Conservation (phyloP, 2,113 vertebrate genomes). For the Urocynchramus pylzowi region DNA sequence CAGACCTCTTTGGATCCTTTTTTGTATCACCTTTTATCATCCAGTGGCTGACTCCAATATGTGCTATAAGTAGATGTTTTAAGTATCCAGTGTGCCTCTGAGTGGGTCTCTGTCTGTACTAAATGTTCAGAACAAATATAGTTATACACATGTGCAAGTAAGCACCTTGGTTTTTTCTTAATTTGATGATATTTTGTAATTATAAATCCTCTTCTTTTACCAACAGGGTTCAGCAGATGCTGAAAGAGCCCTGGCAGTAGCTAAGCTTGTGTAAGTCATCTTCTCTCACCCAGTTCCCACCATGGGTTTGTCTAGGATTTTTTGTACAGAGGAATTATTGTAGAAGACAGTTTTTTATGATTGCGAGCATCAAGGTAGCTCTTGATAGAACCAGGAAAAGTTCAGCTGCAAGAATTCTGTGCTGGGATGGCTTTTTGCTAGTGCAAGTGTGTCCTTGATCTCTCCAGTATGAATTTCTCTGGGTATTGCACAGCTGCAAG, state of each 20-base stretch:
- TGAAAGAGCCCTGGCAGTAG: constrained; percentile 87
- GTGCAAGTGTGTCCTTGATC: background rate
- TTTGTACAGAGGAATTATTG: background rate
- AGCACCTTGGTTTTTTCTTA: background rate
- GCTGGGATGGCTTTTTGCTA: background rate
- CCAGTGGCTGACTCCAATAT: background rate
- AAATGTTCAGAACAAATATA: background rate
- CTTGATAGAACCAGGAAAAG: background rate
- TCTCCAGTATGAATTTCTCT: background rate
- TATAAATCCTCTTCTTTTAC: constrained; percentile 2
- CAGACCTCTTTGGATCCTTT: background rate
- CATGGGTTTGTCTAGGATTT: background rate
- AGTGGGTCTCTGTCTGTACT: background rate
- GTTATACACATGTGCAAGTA: background rate
- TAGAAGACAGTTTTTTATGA: background rate
- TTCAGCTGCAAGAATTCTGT: background rate
- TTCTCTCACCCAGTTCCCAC: background rate
- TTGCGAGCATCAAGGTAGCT: background rate
- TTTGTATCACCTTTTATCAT: background rate
- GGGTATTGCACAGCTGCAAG: background rate
- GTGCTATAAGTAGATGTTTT: background rate
- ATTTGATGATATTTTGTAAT: background rate
- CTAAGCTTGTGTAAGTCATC: constrained; percentile 88
- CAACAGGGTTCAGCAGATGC: constrained; percentile 90
- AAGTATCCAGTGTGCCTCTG: background rate